phyloP scores from a whole-genome alignment of 2,888 invertebrate genomes.

The Tetrapedia diversipes region DNA sequence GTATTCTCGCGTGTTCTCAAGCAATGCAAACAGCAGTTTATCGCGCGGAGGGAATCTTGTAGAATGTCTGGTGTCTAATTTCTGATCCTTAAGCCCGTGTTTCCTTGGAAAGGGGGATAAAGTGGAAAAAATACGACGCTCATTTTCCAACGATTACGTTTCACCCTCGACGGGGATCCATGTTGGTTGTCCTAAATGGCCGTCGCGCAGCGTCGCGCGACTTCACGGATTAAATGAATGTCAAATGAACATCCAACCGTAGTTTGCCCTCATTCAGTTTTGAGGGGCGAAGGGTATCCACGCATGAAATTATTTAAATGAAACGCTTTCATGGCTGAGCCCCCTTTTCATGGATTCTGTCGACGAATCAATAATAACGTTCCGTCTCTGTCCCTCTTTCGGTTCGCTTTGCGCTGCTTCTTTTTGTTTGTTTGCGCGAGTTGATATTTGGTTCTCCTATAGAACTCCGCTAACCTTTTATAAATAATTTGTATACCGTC shows the following conservation, averaged over 20 bases:
- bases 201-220: constrained; percentile 51
- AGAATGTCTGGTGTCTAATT: constrained; percentile 39
- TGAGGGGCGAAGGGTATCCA: constrained; percentile 63
- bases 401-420: constrained; percentile 4
- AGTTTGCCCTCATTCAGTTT: constrained; percentile 37
- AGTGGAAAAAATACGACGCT: constrained; percentile 48
- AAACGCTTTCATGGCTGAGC: constrained; percentile 66
- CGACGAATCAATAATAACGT: constrained; percentile 66
- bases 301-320: constrained; percentile 74
- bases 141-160: constrained; percentile 71
- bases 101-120: constrained; percentile 21
- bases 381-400: constrained; percentile 27
- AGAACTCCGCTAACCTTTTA: neutral
- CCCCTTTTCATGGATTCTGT: constrained; percentile 52
- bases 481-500: neutral
- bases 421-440: constrained; percentile 30
- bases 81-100: constrained; percentile 2
- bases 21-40: neutral
- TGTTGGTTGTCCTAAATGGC: constrained; percentile 64
- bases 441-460: constrained; percentile 8
- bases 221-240: constrained; percentile 70
- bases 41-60: neutral
- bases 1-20: too few species aligned
- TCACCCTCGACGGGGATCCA: constrained; percentile 55
- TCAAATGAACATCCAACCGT: constrained; percentile 66